Conservation (phyloP, 2,888 invertebrate species). For the Dasysyrphus albostriatus region DNA sequence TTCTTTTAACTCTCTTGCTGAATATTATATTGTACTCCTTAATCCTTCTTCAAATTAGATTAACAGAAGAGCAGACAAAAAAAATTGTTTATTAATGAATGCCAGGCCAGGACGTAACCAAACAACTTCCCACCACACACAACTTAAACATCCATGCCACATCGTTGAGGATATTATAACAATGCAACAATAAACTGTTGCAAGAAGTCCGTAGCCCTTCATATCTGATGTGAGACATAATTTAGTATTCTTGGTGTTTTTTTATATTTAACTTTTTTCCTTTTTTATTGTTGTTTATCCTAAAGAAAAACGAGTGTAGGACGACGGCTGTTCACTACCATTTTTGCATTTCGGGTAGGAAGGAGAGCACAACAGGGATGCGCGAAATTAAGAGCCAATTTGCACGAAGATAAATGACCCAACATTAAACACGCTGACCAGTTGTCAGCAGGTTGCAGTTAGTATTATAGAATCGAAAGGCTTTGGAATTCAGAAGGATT, state of each 20-base stretch:
- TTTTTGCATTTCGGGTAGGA: constrained; percentile 42
- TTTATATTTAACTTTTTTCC: not conserved
- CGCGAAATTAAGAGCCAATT: constrained; percentile 76
- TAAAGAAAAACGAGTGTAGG: constrained; percentile 65
- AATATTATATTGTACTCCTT: constrained; percentile 38
- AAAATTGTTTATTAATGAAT: constrained; percentile 68
- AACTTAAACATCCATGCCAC: constrained; percentile 44
- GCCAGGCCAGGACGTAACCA: constrained; percentile 58
- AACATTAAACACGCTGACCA: constrained; percentile 74
- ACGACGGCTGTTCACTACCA: constrained; percentile 58
- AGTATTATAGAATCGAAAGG: not conserved
- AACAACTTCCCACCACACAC: constrained; percentile 74
- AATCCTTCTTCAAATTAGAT: constrained; percentile 70
- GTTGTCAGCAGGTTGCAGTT: constrained; percentile 74
- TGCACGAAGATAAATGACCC: constrained; percentile 75
- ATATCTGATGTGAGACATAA: constrained; percentile 74
- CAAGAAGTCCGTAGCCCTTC: constrained; percentile 68
- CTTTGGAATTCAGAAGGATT: constrained; percentile 14
- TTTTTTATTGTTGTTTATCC: constrained; percentile 21
- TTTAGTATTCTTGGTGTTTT: constrained; percentile 62
- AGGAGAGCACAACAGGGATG: constrained; percentile 60
- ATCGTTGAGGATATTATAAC: constrained; percentile 46
- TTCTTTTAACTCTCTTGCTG: not conserved
- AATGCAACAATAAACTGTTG: constrained; percentile 70
- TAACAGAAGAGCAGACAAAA: constrained; percentile 42